Base-by-base conservation (phyloP, 2,888 invertebrate species). In the Thalpophila matura region DNA sequence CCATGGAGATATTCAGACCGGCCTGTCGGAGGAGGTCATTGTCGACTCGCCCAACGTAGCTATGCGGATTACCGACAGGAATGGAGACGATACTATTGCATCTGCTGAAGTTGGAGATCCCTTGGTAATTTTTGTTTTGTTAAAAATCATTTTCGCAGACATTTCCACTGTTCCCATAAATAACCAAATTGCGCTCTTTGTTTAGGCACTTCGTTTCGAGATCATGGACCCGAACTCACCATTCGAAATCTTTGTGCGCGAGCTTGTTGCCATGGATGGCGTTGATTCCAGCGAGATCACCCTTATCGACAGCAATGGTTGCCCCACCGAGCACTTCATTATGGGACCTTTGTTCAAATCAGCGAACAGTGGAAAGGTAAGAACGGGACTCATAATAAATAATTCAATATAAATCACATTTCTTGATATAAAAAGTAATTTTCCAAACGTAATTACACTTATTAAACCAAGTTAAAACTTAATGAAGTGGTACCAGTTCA, bases 41-140 rank as follows among this genome's bases (percentile, higher is more conserved):
- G 99, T 99, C 65, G 98, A 98, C 91, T 98, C 98, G 63, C 99
- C 99, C 66, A 99, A 98, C 93, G 98, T 99, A 62, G 97, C 98
- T 33, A 99, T 99, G 99, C 97, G 97, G 90, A 98, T 98, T 86
- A 98, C 98, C 20, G 97, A 98, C 86, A 96, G 98, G 69, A 97
- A 96, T 83, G 98, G 98, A 62, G 97, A 97, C 83, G 98, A 98
- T 79, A 97, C 97, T 72, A 97, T 98, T 93, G 97, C 97, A 29
- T 97, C 98, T 1, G 98, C 98, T 70, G 98, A 98, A 95, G 98
- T 99, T 68, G 99, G 99, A 80, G 99, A 99, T 95, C 98, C 98
- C 24, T 94, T 99, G 92, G 95, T 95, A 88, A 88, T 61, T 79
- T 58, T 58, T 16, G 40, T 67, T 67, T 55, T 46, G 43, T 45